Evolutionary conservation across 1,140 invertebrate genomes (phyloP).

Genomic region (Leucophenga varia): DNA sequence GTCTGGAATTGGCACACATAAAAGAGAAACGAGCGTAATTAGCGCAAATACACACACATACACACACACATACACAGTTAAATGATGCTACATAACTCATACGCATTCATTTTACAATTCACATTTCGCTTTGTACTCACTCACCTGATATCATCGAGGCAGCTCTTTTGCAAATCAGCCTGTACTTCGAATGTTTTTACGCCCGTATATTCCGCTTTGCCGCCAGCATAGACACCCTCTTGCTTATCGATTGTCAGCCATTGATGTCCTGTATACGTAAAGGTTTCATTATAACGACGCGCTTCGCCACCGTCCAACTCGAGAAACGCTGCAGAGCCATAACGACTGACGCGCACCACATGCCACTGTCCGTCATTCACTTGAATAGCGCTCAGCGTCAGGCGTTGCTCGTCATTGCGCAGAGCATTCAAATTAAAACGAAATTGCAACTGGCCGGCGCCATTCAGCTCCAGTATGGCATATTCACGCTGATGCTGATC

Average conservation of each 20-base stretch:
- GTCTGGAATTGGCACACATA: conserved; percentile 36
- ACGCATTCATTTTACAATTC: no score
- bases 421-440: conserved; percentile 68
- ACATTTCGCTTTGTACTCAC: neutral
- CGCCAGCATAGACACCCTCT: conserved; percentile 67
- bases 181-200: conserved; percentile 65
- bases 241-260: conserved; percentile 66
- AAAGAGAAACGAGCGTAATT: conserved; percentile 4
- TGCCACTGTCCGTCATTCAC: conserved; percentile 76
- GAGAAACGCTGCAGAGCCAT: conserved; percentile 66
- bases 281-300: conserved; percentile 67
- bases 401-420: conserved; percentile 60
- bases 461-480: conserved; percentile 64
- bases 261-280: conserved; percentile 64
- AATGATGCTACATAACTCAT: no score
- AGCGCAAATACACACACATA: no score
- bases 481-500: conserved; percentile 69
- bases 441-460: conserved; percentile 63
- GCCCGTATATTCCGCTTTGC: conserved; percentile 68
- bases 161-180: conserved; percentile 63
- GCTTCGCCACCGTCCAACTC: conserved; percentile 73
- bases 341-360: conserved; percentile 63
- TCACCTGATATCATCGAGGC: conserved; percentile 57
- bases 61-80: no score
- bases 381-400: conserved; percentile 62